Evolutionary conservation across 1,140 invertebrate genomes (phyloP), one percentile per base, ranked within the genome.

Genomic region (Ectropis grisescens): DNA sequence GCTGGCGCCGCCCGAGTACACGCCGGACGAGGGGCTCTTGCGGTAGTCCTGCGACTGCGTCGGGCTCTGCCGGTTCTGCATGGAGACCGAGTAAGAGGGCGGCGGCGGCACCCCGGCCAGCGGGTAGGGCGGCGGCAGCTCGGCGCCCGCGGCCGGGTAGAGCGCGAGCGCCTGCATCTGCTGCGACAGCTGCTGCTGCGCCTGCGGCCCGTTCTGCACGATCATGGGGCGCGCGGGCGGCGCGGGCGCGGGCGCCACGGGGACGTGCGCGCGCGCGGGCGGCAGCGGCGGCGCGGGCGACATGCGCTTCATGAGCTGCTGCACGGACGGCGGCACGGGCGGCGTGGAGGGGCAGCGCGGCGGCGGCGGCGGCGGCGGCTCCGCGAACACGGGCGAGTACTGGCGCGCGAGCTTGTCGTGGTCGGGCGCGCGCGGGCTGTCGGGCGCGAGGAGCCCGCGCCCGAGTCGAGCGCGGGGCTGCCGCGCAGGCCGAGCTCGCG

Each of bases 151-250:
- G 13, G 83, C 85, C 37, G 89, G 90, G 65, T 93, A 93, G 37
- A 95, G 85, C 59, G 86, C 91, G n/a, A 95, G 76, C 2, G 91
- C 91, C 68, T 95, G 93, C 69, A 94, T 91, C 65, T 94, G 92
- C 58, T 96, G 93, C 9, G 88, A 85, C 11, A 95, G 75, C 65
- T 95, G 93, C 51, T 94, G 93, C 53, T 94, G 92, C 11, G 87
- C 89, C 76, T 93, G 92, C 0, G 91, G 88, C 3, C 89, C 90
- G 57, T 93, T 92, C 58, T 92, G 91, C 5, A 93, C 90, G 19
- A 93, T 88, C 89, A 93, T 91, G 1, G 90, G 91, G 13, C 87
- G 82, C 16, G 80, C 79, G 11, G 78, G 81, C 2, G 72, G 66
- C 6, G 72, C 49, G 5, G 72, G 67, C 9, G 70, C 51, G 13